phyloP scores from a whole-genome alignment of 2,797 vertebrate genomes.

The Acanthurus tractus region DNA sequence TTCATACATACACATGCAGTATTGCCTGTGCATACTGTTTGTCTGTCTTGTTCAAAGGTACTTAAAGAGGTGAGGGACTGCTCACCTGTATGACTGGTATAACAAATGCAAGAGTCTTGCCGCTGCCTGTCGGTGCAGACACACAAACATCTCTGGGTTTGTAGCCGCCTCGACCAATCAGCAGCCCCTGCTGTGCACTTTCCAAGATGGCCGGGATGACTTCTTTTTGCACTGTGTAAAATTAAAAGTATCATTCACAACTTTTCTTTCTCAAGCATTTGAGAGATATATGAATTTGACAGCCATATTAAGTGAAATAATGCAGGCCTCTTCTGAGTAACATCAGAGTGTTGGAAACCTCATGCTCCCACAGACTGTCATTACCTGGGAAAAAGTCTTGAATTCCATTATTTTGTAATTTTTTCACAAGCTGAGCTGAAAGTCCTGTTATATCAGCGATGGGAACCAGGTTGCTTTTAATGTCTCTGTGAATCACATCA shows the following conservation, averaged over 20 bases:
- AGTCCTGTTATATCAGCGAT: slow-evolving; percentile 84
- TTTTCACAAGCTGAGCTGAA: slow-evolving; percentile 85
- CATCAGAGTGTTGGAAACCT: neutral
- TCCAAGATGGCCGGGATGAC: slow-evolving; percentile 93
- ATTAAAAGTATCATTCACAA: neutral
- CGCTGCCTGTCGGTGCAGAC: slow-evolving; percentile 96
- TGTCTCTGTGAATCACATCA: slow-evolving; percentile 85
- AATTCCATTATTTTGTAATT: slow-evolving; percentile 88
- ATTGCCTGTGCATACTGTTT: no score
- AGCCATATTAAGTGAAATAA: neutral
- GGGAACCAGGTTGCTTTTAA: slow-evolving; percentile 87
- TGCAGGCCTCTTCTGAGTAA: neutral
- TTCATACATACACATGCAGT: neutral
- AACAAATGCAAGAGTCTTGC: slow-evolving; percentile 95
- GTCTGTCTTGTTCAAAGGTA: neutral
- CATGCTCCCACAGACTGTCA: neutral
- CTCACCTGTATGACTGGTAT: slow-evolving; percentile 93
- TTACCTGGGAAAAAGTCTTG: slow-evolving; percentile 93
- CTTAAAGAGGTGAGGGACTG: neutral
- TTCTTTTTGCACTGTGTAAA: slow-evolving; percentile 89
- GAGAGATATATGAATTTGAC: neutral
- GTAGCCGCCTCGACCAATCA: slow-evolving; percentile 91
- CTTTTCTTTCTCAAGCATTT: neutral
- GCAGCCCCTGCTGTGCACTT: slow-evolving; percentile 82
- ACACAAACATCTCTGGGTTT: slow-evolving; percentile 93